Conservation (phyloP, 2,797 vertebrate species). For the Chlorospingus semifuscus region DNA sequence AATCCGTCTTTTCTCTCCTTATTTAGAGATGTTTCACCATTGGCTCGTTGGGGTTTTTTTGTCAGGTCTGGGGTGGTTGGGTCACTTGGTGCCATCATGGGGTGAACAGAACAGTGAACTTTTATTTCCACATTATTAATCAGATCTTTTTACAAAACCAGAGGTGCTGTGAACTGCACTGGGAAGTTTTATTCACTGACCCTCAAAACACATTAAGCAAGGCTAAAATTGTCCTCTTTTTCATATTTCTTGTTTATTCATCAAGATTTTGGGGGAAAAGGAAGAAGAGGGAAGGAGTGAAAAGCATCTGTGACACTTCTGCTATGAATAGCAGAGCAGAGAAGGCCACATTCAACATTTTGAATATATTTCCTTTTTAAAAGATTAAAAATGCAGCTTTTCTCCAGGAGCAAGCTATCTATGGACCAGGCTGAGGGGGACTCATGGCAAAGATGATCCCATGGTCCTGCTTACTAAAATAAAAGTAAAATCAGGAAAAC, state of each 20-base stretch:
- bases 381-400: not conserved
- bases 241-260: not conserved
- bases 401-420: not conserved
- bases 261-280: not conserved
- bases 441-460: not conserved
- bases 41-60: not conserved
- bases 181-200: not conserved
- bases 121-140: not conserved
- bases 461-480: not conserved
- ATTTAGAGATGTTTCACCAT: not conserved
- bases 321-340: not conserved
- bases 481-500: not conserved
- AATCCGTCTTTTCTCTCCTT: not conserved
- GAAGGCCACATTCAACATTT: not conserved
- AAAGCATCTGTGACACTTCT: not conserved
- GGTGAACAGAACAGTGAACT: not conserved
- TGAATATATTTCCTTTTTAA: not conserved
- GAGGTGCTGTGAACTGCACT: not conserved
- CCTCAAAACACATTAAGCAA: not conserved
- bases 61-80: not conserved
- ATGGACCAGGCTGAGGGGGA: not conserved
- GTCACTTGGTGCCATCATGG: rapidly evolving
- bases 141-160: not conserved
- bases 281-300: not conserved
- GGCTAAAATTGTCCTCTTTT: not conserved